Evolutionary conservation across 2,888 invertebrate genomes (phyloP).

Genomic region (Coremacera marginata): DNA sequence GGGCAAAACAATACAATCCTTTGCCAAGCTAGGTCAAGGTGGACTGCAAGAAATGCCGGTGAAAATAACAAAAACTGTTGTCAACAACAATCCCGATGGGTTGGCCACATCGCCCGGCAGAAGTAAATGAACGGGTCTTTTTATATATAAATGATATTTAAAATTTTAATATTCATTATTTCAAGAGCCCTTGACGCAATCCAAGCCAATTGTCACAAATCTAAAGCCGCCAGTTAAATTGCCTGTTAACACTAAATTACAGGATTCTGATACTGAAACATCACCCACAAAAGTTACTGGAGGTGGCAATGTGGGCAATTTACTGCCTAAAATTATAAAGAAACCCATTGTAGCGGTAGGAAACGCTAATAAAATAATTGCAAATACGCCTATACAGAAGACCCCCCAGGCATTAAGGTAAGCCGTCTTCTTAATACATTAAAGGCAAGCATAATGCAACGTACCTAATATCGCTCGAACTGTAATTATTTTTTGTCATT

Average conservation of each 20-base stretch:
- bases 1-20: constrained; percentile 80
- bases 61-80: constrained; percentile 69
- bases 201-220: constrained; percentile 53
- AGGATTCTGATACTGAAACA: constrained; percentile 58
- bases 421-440: too few species aligned
- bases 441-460: too few species aligned
- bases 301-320: constrained; percentile 25
- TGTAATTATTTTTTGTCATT: too few species aligned
- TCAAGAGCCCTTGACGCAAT: constrained; percentile 53
- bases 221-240: constrained; percentile 54
- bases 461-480: too few species aligned
- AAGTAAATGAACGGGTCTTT: constrained; percentile 53
- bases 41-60: constrained; percentile 69
- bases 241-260: constrained; percentile 50
- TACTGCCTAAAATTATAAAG: constrained; percentile 49
- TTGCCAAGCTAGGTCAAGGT: constrained; percentile 74
- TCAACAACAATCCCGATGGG: constrained; percentile 59
- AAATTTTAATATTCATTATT: constrained; percentile 20
- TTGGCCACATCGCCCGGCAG: constrained; percentile 54
- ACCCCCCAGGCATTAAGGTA: constrained; percentile 46
- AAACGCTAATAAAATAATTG: constrained; percentile 38
- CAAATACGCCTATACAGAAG: constrained; percentile 36
- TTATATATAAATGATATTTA: background rate
- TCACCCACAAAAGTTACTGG: constrained; percentile 46
- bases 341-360: constrained; percentile 41